Evolutionary conservation across 2,888 invertebrate genomes (phyloP).

Genomic region (Lasioglossum morio): DNA sequence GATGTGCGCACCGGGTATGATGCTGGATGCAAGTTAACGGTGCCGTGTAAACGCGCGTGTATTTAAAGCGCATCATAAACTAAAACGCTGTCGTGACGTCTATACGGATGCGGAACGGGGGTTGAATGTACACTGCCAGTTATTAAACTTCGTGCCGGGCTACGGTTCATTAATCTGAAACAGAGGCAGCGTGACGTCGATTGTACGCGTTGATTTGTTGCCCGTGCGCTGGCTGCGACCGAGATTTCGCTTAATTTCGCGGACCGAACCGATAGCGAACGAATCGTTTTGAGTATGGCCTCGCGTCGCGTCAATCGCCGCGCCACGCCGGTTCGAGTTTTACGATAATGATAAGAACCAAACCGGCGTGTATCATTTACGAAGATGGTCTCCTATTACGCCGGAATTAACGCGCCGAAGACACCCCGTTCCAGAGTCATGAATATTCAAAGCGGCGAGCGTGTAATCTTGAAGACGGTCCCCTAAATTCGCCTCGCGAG

Average conservation of each 20-base stretch:
- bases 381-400: slow-evolving; percentile 8
- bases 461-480: slow-evolving; percentile 60
- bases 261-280: background rate
- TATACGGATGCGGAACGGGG: background rate
- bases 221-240: background rate
- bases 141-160: slow-evolving; percentile 24
- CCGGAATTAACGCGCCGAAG: slow-evolving; percentile 41
- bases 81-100: slow-evolving; percentile 25
- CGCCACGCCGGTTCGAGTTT: background rate
- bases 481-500: slow-evolving; percentile 52
- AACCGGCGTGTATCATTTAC: slow-evolving; percentile 25
- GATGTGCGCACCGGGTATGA: background rate
- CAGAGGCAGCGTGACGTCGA: slow-evolving; percentile 39
- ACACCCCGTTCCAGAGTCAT: slow-evolving; percentile 58
- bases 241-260: slow-evolving; percentile 10
- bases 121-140: slow-evolving; percentile 10
- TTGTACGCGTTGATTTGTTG: slow-evolving; percentile 20
- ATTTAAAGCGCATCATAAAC: slow-evolving; percentile 34
- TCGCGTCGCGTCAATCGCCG: background rate
- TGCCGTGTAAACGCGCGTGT: slow-evolving; percentile 4
- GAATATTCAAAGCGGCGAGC: slow-evolving; percentile 69
- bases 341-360: background rate
- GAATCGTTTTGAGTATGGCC: background rate
- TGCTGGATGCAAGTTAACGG: background rate
- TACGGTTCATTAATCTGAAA: slow-evolving; percentile 49